Percentiles rank a stretch among this genome's conserved stretches.
These are phyloP conservation scores for Drosophila bocqueti DNA, from an alignment of 1,140 invertebrate genomes.

Conservation along the genomic window DNA sequence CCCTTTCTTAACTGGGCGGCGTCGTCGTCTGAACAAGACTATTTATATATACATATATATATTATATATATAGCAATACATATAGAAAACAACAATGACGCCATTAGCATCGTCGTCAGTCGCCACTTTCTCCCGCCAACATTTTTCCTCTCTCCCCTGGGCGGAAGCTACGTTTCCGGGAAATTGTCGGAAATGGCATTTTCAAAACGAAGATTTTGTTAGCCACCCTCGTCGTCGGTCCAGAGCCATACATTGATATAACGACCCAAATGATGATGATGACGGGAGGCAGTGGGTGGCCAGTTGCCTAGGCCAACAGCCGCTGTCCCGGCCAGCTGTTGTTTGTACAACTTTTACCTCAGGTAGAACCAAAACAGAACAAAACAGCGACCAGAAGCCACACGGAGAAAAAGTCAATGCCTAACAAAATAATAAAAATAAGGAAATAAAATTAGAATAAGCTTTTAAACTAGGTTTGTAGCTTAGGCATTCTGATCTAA, in stretches of 20 bases:
- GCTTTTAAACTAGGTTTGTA: neutral
- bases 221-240: slow-evolving; percentile 22
- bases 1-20: neutral
- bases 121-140: slow-evolving; percentile 30
- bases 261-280: slow-evolving; percentile 51
- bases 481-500: neutral
- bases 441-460: too few species aligned
- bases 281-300: slow-evolving; percentile 11
- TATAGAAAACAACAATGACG: slow-evolving; percentile 61
- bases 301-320: slow-evolving; percentile 27
- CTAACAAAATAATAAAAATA: neutral
- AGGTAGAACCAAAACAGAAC: slow-evolving; percentile 44
- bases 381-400: slow-evolving; percentile 5
- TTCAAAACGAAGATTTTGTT: slow-evolving; percentile 65
- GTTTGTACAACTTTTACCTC: slow-evolving; percentile 63
- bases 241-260: slow-evolving; percentile 47
- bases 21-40: neutral
- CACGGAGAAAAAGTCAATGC: slow-evolving; percentile 1
- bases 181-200: slow-evolving; percentile 76
- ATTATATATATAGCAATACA: slow-evolving; percentile 13
- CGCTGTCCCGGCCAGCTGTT: slow-evolving; percentile 49
- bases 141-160: slow-evolving; percentile 16
- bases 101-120: slow-evolving; percentile 62
- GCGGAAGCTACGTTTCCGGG: slow-evolving; percentile 67
- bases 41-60: slow-evolving; percentile 4